Base-by-base conservation (phyloP, 53 echinoderm and acorn worm genomes). In the Actinopyga echinites region DNA sequence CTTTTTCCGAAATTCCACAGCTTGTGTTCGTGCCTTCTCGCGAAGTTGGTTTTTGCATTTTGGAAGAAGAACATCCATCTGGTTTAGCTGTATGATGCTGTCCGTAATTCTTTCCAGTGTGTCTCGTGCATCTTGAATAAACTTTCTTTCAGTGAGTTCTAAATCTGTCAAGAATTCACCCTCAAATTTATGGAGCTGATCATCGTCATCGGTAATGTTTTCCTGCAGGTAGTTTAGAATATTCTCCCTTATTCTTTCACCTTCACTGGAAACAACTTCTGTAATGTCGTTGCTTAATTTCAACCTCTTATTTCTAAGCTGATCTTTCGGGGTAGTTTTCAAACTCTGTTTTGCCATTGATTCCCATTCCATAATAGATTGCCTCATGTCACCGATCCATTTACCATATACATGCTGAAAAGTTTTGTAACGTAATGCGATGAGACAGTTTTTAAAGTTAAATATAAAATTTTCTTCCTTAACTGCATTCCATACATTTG, bases 381-480 rank as follows among this genome's bases (percentile, higher is more conserved):
- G 80, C 20, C 80, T 80, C 80, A 80, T 80, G 8, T 80, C 61
- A 22, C 60, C 63, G 9, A 80, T 38, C 80, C 80, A 60, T 56
- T 62, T 80, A 24, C 80, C 80, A 19, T 80, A 80, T 1, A 8
- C 80, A 62, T 80, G 80, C 30, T 80, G 80, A 12, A 61, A 80
- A 6, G 1, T 23, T 37, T 80, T 80, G 80, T 80, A 80, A 10
- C 29, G 80, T 6, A 79, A 23, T 3, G 61, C 61, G 21, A 8
- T 43, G 1, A 62, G 12, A 22, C 61, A 37, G 44, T 57, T 80
- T 2, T 60, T 36, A 0, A 79, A 79, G 15, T 57, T 79, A 58
- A 79, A 79, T 21, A 79, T 79, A 22, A 79, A 79, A 5, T 58
- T 38, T 58, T 79, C 79, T 33, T 79, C 79, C 31, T 79, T 79